Percentiles rank a stretch among this genome's conserved stretches.
phyloP scores from a whole-genome alignment of 2,888 invertebrate genomes.

The Marasmarcha lunaedactyla region DNA sequence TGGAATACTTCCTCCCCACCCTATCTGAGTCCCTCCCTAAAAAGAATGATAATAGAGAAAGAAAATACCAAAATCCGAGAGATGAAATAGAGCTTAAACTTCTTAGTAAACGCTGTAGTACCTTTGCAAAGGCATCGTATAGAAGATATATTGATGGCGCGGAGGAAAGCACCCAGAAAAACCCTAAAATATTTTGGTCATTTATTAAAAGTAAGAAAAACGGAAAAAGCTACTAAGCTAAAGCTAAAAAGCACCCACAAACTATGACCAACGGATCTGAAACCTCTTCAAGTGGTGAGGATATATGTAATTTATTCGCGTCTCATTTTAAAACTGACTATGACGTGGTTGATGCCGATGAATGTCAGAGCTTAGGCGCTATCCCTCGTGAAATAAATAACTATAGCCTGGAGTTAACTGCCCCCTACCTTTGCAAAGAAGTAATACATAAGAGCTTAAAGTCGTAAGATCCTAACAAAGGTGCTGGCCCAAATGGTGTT shows the following conservation, averaged over 20 bases:
- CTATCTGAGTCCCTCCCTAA: background rate
- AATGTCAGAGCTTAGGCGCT: background rate
- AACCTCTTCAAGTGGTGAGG: background rate
- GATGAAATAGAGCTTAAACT: background rate
- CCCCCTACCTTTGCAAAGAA: slow-evolving; percentile 6
- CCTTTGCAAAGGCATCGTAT: background rate
- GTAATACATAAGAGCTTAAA: slow-evolving; percentile 5
- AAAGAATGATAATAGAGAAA: background rate
- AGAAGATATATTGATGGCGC: background rate
- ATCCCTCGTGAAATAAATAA: background rate
- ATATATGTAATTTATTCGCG: slow-evolving; percentile 2
- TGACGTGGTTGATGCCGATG: background rate
- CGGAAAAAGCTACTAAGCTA: background rate
- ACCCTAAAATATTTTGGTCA: slow-evolving; percentile 2
- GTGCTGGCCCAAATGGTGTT: too few relatives aligned
- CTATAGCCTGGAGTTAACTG: too few relatives aligned
- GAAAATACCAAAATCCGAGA: background rate
- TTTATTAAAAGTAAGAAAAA: background rate
- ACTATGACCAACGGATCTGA: background rate
- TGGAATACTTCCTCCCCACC: background rate
- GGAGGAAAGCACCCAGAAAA: background rate
- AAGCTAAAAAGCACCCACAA: too few relatives aligned
- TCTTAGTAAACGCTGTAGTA: background rate
- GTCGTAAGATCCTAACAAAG: too few relatives aligned
- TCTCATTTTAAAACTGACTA: background rate